Base-by-base conservation (phyloP, 2,888 invertebrate genomes). In the Tinea pellionella region DNA sequence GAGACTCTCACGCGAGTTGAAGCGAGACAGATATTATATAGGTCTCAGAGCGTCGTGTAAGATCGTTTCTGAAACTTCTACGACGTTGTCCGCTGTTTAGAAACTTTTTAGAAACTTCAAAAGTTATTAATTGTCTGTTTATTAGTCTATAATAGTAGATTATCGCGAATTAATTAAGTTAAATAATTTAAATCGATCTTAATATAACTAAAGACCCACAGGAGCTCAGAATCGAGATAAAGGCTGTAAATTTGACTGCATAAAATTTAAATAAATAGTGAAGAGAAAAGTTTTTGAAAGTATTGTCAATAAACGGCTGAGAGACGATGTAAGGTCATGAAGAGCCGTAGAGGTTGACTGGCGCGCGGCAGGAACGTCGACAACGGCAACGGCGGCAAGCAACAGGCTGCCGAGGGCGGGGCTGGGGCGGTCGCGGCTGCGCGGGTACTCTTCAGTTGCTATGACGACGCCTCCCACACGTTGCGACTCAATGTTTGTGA, bases 331-430 rank as follows among this genome's bases (percentile, higher is more conserved):
- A 67, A 72, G 71, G 77, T 70, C 68, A 65, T 72, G 30, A 56
- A 57, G 73, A 68, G 68, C 67, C 68, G 67, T 67, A 61, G 67
- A 62, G 68, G 68, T 67, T 74, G 72, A 87, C 86, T 86, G 84
- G 77, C 81, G 80, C 59, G 61, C 55, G 61, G 30, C 42, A 47
- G 53, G n/a, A 29, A 32, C 60, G 51, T 16, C 57, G 56, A 41
- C 61, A 42, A 56, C 16, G 59, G 42, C 30, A 59, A 64, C 73
- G 76, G 69, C 70, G 64, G 65, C 69, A 72, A 84, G 81, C 88
- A 86, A 88, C 87, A 87, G 88, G 87, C 86, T 77, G 79, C 70
- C 68, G 65, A 64, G 66, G 86, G 84, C 78, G 84, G 81, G 77
- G 81, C 72, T 65, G 66, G 59, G 63, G 65, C 60, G 63, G 65